Evolutionary conservation across 1,140 invertebrate genomes (phyloP).

Genomic region (Leptinotarsa texana): DNA sequence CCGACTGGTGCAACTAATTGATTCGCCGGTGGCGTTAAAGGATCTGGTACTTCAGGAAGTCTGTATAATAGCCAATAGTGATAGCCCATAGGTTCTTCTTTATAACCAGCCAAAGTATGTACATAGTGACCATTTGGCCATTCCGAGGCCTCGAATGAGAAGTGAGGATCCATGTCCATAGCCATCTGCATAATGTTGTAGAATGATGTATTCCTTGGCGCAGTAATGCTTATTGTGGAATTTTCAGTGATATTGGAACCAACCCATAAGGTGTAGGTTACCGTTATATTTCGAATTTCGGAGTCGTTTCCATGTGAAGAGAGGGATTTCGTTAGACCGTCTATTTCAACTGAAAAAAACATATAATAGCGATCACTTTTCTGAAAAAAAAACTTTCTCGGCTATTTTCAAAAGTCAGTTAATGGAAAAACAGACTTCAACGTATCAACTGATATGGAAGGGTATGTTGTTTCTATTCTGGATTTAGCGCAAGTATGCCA

Average conservation of each 20-base stretch:
- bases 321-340: slow-evolving; percentile 49
- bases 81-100: slow-evolving; percentile 84
- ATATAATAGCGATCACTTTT: too few relatives aligned
- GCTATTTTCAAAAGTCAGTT: too few relatives aligned
- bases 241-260: slow-evolving; percentile 80
- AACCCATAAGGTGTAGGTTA: slow-evolving; percentile 85
- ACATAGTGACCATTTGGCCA: slow-evolving; percentile 91
- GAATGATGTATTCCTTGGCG: slow-evolving; percentile 78
- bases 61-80: slow-evolving; percentile 87
- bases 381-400: too few relatives aligned
- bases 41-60: slow-evolving; percentile 74
- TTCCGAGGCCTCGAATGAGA: slow-evolving; percentile 67
- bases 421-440: too few relatives aligned
- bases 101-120: slow-evolving; percentile 82
- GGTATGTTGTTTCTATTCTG: too few relatives aligned
- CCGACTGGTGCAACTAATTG: slow-evolving; percentile 82
- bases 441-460: too few relatives aligned
- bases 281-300: slow-evolving; percentile 69
- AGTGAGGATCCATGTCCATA: slow-evolving; percentile 71
- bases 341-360: slow-evolving; percentile 49
- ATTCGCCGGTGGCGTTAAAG: slow-evolving; percentile 76
- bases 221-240: slow-evolving; percentile 69
- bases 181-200: slow-evolving; percentile 84
- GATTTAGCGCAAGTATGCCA: too few relatives aligned
- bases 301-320: slow-evolving; percentile 61